Evolutionary conservation across 2,797 vertebrate species (phyloP).

Genomic region (Spinus olivaceus): DNA sequence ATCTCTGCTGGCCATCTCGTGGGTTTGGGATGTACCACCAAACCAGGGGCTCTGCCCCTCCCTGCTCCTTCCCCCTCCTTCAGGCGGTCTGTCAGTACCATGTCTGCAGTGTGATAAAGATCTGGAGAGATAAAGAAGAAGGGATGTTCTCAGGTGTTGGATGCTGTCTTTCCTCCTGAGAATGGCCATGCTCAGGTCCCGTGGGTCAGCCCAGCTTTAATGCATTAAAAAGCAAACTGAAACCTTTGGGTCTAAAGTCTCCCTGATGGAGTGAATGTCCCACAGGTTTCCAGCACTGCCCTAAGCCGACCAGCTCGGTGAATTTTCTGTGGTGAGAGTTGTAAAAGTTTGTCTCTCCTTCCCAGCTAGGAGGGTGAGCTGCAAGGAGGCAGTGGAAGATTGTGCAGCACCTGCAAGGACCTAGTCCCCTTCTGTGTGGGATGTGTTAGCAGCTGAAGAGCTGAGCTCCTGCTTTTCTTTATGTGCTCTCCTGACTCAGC

Average conservation of each 20-base stretch:
- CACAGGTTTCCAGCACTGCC: neutral
- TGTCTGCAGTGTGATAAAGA: neutral
- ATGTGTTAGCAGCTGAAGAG: slow-evolving; percentile 25
- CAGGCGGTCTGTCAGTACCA: rapidly evolving
- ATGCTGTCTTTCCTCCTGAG: neutral
- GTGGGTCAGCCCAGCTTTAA: neutral
- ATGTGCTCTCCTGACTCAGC: slow-evolving; percentile 41
- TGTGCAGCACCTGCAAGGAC: slow-evolving; percentile 5
- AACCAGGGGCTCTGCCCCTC: neutral
- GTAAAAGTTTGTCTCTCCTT: neutral
- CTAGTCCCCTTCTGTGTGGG: slow-evolving; percentile 26
- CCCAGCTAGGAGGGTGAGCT: neutral
- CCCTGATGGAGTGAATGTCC: neutral
- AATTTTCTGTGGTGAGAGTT: neutral
- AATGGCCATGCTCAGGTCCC: neutral
- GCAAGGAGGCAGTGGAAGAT: neutral
- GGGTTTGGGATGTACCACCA: neutral
- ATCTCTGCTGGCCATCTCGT: neutral
- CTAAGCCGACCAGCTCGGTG: neutral
- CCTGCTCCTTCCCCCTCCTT: neutral
- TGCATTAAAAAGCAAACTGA: neutral
- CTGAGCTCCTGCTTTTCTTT: slow-evolving; percentile 45
- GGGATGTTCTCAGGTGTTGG: neutral
- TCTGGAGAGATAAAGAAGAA: neutral
- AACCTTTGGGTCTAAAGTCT: neutral